These are phyloP conservation scores for Agonopterix alstromeriana DNA, from an alignment of 2,888 invertebrate species.

Conservation along the genomic window DNA sequence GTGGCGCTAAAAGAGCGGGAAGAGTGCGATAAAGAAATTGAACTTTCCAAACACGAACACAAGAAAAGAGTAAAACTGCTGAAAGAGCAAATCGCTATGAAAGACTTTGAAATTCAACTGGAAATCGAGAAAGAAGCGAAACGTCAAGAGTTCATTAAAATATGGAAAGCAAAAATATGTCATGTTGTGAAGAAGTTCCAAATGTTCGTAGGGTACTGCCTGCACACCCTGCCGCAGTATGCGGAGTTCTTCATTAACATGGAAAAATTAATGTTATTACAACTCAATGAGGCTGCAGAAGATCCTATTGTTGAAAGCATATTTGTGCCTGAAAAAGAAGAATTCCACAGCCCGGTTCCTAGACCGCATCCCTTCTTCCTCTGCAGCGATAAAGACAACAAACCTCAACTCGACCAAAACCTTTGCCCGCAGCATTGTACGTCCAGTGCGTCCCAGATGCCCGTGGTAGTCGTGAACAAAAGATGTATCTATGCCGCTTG, in stretches of 20 bases:
- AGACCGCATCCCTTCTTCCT: slow-evolving; percentile 51
- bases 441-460: slow-evolving; percentile 47
- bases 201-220: slow-evolving; percentile 49
- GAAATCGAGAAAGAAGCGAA: slow-evolving; percentile 39
- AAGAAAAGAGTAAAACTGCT: slow-evolving; percentile 40
- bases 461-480: slow-evolving; percentile 56
- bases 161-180: slow-evolving; percentile 59
- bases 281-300: slow-evolving; percentile 44
- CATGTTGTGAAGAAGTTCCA: slow-evolving; percentile 59
- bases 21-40: slow-evolving; percentile 39
- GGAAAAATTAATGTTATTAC: slow-evolving; percentile 60
- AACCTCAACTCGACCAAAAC: slow-evolving; percentile 34
- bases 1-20: slow-evolving; percentile 61
- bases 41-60: slow-evolving; percentile 33
- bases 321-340: slow-evolving; percentile 30
- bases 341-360: slow-evolving; percentile 35
- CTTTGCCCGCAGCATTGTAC: slow-evolving; percentile 50
- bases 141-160: slow-evolving; percentile 30
- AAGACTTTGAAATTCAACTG: slow-evolving; percentile 42
- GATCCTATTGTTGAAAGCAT: slow-evolving; percentile 43
- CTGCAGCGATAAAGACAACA: slow-evolving; percentile 48
- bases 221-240: slow-evolving; percentile 52
- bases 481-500: slow-evolving; percentile 55
- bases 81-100: slow-evolving; percentile 30
- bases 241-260: slow-evolving; percentile 63